Conservation (phyloP, 2,888 invertebrate species). For the Halocaridina rubra region DNA sequence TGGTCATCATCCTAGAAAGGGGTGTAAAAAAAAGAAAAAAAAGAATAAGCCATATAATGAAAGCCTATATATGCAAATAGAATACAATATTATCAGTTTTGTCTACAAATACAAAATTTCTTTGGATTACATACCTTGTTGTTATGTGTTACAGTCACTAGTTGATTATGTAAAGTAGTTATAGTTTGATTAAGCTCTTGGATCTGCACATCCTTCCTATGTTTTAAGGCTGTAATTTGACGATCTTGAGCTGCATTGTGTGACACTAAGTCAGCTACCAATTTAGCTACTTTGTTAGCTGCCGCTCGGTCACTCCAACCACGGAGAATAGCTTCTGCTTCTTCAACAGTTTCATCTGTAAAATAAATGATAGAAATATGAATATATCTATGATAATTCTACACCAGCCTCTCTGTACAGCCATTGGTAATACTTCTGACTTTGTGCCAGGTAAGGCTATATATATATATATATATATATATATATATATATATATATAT, state of each 20-base stretch:
- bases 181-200: slow-evolving; percentile 31
- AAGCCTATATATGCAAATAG: no score
- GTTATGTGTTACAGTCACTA: slow-evolving; percentile 5
- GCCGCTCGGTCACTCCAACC: slow-evolving; percentile 58
- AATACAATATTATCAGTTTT: no score
- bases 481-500: no score
- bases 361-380: no score
- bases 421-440: no score
- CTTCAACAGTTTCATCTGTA: slow-evolving; percentile 56
- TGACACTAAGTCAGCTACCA: slow-evolving; percentile 37
- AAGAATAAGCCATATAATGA: no score
- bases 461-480: no score
- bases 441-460: no score
- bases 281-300: slow-evolving; percentile 37
- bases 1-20: slow-evolving; percentile 39
- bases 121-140: slow-evolving; percentile 15
- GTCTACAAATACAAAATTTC: no score
- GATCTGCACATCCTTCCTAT: slow-evolving; percentile 18
- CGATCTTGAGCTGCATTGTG: slow-evolving; percentile 14
- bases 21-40: not conserved
- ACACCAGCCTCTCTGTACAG: no score
- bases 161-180: slow-evolving; percentile 20
- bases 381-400: no score
- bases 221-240: slow-evolving; percentile 29
- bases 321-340: slow-evolving; percentile 53